phyloP scores from a whole-genome alignment of 2,113 vertebrate genomes.

The Sardina pilchardus region DNA sequence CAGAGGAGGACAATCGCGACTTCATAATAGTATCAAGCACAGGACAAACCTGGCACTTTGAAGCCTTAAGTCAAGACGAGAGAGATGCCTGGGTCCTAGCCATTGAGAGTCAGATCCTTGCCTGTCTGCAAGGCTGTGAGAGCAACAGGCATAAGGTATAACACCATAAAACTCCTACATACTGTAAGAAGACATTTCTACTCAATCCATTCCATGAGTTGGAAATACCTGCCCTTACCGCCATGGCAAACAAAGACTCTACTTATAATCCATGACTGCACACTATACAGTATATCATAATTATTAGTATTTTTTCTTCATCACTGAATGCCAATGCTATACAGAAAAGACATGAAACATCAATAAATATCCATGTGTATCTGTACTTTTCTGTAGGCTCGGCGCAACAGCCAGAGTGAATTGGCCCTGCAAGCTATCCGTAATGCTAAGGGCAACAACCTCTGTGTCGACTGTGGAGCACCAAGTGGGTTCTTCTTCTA shows the following conservation, averaged over 20 bases:
- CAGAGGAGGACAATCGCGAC: conserved; percentile 92
- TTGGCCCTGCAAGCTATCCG: conserved; percentile 93
- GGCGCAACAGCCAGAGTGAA: conserved; percentile 92
- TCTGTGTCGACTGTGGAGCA: conserved; percentile 91
- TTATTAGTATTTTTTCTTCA: not conserved
- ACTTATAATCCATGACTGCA: not conserved
- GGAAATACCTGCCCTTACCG: not conserved
- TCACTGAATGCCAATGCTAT: not conserved
- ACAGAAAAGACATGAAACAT: not conserved
- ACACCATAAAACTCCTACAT: no score
- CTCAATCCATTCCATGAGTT: not conserved
- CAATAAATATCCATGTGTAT: not conserved
- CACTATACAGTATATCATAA: not conserved
- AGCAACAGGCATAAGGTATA: conserved; percentile 93
- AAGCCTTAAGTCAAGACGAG: conserved; percentile 89
- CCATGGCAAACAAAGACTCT: not conserved
- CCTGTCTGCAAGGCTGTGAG: conserved; percentile 93
- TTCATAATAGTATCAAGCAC: conserved; percentile 94
- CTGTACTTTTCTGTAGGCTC: conserved; percentile 70
- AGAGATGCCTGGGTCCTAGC: conserved; percentile 92
- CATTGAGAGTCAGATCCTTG: conserved; percentile 95
- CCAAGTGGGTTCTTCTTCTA: conserved; percentile 76
- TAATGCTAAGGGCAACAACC: conserved; percentile 89
- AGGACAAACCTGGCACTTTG: conserved; percentile 96
- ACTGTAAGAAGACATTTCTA: not conserved